Evolutionary conservation across 2,888 invertebrate species (phyloP).

Genomic region (Drosophila prostipennis): DNA sequence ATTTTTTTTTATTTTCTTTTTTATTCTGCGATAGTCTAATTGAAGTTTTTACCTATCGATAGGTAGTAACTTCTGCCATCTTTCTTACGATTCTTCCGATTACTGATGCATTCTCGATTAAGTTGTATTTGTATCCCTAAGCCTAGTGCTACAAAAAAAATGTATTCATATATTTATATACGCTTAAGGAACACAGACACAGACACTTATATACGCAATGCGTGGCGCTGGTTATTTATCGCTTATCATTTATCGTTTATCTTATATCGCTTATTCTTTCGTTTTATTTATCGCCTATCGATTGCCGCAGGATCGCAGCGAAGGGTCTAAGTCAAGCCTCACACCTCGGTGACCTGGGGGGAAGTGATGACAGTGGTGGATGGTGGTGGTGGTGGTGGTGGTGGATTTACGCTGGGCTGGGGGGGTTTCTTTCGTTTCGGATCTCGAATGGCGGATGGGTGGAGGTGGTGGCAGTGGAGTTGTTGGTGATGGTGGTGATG

Average conservation of each 20-base stretch:
- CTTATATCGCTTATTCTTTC: neutral
- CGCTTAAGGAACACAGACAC: slow-evolving; percentile 21
- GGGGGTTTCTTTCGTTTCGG: too few relatives aligned
- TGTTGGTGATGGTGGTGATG: neutral
- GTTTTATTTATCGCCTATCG: neutral
- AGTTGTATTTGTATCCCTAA: slow-evolving; percentile 24
- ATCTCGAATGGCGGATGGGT: slow-evolving; percentile 15
- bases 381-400: neutral
- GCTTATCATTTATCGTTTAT: slow-evolving; percentile 15
- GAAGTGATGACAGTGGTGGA: neutral
- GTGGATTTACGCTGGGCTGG: slow-evolving; percentile 9
- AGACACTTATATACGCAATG: slow-evolving; percentile 23
- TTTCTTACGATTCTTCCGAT: neutral
- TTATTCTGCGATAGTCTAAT: neutral
- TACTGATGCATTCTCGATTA: slow-evolving; percentile 47
- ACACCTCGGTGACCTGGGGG: slow-evolving; percentile 17
- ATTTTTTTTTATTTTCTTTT: neutral
- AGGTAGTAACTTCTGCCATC: neutral
- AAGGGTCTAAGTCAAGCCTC: too few relatives aligned
- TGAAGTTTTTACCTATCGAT: slow-evolving; percentile 1
- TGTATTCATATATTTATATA: slow-evolving; percentile 2
- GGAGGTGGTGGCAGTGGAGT: neutral
- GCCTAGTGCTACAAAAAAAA: slow-evolving; percentile 34
- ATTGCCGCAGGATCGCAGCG: slow-evolving; percentile 7
- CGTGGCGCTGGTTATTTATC: slow-evolving; percentile 36